Percentiles rank a stretch among this genome's conserved stretches.
phyloP scores from a whole-genome alignment of 2,888 invertebrate genomes.

The Catonia carolina region DNA sequence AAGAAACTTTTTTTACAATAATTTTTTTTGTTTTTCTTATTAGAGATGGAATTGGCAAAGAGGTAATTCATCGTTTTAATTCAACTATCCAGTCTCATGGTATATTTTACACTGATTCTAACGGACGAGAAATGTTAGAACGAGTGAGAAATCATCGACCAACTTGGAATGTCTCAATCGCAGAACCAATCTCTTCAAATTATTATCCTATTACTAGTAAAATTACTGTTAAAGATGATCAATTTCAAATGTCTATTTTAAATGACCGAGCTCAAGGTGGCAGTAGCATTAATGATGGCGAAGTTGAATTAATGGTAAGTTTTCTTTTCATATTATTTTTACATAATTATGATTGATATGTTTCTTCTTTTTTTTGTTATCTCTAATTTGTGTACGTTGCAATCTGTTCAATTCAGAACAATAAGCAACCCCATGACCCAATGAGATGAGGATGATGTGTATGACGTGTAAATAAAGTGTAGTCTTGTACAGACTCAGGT shows the following conservation, averaged over 20 bases:
- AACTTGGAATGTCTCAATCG: conserved; percentile 62
- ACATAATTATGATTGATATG: no score
- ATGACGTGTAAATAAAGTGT: no score
- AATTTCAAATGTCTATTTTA: conserved; percentile 50
- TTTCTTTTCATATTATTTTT: no score
- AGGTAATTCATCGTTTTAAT: conserved; percentile 67
- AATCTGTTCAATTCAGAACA: no score
- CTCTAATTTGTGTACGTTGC: no score
- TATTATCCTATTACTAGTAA: conserved; percentile 89
- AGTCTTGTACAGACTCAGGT: no score
- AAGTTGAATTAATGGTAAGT: conserved; percentile 8
- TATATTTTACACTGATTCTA: conserved; percentile 86
- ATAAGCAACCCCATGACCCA: no score
- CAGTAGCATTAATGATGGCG: conserved; percentile 36
- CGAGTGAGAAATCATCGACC: conserved; percentile 62
- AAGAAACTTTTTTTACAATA: no score
- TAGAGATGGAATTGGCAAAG: conserved; percentile 65
- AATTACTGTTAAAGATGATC: conserved; percentile 58
- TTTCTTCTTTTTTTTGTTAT: no score
- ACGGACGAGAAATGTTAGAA: conserved; percentile 78
- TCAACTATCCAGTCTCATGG: conserved; percentile 55
- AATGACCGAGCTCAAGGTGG: conserved; percentile 81
- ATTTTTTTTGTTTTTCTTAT: conserved; percentile 10
- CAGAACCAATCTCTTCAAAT: conserved; percentile 74
- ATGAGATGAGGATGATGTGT: no score